Evolutionary conservation across 2,888 invertebrate species (phyloP), one percentile per base, ranked within the genome.

Genomic region (Incurvaria masculella): DNA sequence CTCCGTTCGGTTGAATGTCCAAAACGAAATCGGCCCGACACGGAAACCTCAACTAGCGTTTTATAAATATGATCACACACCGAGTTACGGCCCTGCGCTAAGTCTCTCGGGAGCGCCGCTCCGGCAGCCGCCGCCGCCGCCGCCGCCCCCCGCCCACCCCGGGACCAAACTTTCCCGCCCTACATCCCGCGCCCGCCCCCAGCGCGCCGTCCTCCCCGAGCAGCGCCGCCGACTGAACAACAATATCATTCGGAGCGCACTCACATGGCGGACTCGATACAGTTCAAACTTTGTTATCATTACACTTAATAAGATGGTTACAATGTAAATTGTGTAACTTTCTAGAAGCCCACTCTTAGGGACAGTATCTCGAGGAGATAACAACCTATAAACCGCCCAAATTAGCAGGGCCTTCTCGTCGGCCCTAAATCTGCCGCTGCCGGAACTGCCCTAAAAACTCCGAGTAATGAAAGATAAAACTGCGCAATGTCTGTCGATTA

Each of bases 401-500:
- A 33, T 33, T 33, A 33, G 33, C n/a, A n/a, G n/a, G n/a, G n/a
- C 14, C 33, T 8, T 33, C 33, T n/a, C 6, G 33, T 6, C 33
- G 33, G 33, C 33, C 11, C 14, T 33, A 33, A 33, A 33, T 33
- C 33, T 33, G 11, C 11, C 55, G 60, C 59, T 44, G 46, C 55
- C 61, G 41, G 41, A 40, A 20, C 33, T 60, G 66, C 65, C 68
- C 72, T 69, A 67, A 73, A 75, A 76, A 74, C 65, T 71, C 66
- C 57, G 63, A 69, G 66, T 67, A 66, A 66, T 72, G 67, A 73
- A 73, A 75, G 73, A 74, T 74, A 76, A 74, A 73, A 63, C 63
- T 57, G 62, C 62, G 64, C 58, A 59, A 59, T 58, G 60, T 52
- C 59, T 61, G 61, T 59, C 62, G 66, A 68, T 69, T 68, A 72